Base-by-base conservation (phyloP, 2,113 vertebrate genomes). In the Urocolius indicus region DNA sequence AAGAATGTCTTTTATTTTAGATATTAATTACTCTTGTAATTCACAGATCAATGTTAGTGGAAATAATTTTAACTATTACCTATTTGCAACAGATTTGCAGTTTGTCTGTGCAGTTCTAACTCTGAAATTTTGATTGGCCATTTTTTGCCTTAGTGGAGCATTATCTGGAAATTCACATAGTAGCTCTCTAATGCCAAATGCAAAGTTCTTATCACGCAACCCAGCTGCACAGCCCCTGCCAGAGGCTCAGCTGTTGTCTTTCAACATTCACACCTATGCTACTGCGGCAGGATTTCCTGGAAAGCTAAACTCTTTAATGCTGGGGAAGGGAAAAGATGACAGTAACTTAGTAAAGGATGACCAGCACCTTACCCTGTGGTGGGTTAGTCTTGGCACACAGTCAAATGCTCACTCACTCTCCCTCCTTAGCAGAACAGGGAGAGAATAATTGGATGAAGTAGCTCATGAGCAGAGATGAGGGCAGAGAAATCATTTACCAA, bases 71-170 rank as follows among this genome's bases (percentile, higher is more conserved):
- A 55, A 30, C 4, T 32, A 29, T 73, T 68, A 38, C 0, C 0
- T 57, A 26, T 24, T 82, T 79, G 9, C 5, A 73, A 32, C 2
- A 41, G 3, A 55, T 46, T 68, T 82, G 0, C 62, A 5, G 0
- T 3, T 23, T 69, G 69, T 4, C 12, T 79, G 19, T 2, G 0
- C 6, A 34, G 1, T 14, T 75, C 45, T 74, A 72, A 20, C 2
- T 32, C 8, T 32, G 11, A 26, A 27, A 72, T 72, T 79, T 51
- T 67, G 5, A 32, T 36, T 45, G 30, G 1, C 5, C 0, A 30
- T 43, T 24, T 32, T 71, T 61, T 49, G 21, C 29, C 32, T 80
- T 69, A 52, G 20, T 48, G 34, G 54, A 22, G 9, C 1, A 0
- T 34, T 62, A 45, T 26, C 16, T 75, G 48, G 49, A 19, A 59